Base-by-base conservation (phyloP, 2,113 vertebrate species). In the Anthoscopus minutus region DNA sequence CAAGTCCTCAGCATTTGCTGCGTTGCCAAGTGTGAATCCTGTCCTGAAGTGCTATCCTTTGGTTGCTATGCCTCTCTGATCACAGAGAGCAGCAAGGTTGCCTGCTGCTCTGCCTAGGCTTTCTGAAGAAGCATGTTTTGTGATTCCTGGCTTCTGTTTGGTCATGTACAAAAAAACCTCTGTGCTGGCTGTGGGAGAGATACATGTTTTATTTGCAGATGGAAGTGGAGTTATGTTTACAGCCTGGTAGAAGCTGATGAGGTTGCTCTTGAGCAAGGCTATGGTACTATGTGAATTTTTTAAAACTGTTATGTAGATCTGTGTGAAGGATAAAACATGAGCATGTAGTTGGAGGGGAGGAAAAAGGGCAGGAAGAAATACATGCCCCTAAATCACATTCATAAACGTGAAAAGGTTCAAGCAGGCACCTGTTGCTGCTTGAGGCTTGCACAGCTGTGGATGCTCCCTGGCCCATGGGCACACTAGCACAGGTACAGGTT, bases 261-360 rank as follows among this genome's bases (percentile, higher is more conserved):
- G 23, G n/a, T 66, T 86, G 22, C 61, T 65, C 23, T 64, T 81
- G 21, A 60, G n/a, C 15, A 18, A 69, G n/a, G 18, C 57, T 38
- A 6, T 45, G n/a, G 31, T 42, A 30, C 23, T 40, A 6, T 42
- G 45, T 60, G 40, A 64, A 24, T 5, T 28, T 81, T 35, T 47
- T 13, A 62, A 35, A 7, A 24, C 17, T 35, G 0, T 57, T 79
- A 4, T 0, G 0, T 51, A 57, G 28, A 56, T 18, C 17, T 35
- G 21, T 6, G 20, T 72, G 23, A 92, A 71, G 3, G 3, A 42
- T 57, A 18, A 45, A 81, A 66, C 44, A 82, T 31, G 23, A 77
- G 25, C 18, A 2, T 21, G 24, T 2, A 0, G 2, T 5, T 82
- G 56, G 50, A 86, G 27, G 5, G 37, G 23, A 56, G 10, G 13